These are phyloP conservation scores for Turdus rufiventris DNA, from an alignment of 2,113 vertebrate genomes.

Conservation along the genomic window DNA sequence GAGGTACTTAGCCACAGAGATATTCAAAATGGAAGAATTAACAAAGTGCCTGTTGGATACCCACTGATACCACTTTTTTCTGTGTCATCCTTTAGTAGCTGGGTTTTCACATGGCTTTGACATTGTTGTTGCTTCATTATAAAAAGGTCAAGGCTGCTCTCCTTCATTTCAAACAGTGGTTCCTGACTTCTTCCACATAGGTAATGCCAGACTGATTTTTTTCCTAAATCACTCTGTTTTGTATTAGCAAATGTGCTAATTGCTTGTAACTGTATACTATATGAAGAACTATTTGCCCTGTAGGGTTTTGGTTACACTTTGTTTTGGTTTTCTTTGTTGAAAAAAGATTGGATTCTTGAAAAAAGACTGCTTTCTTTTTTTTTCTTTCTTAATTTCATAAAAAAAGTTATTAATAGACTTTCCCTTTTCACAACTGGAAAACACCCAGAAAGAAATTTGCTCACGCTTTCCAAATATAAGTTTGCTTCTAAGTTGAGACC, in stretches of 20 bases:
- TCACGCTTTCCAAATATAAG: constrained; percentile 22
- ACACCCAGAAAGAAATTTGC: neutral
- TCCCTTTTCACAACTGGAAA: constrained; percentile 31
- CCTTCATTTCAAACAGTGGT: neutral
- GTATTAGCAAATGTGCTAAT: neutral
- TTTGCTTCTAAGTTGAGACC: neutral
- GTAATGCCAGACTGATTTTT: neutral
- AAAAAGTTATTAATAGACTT: constrained; percentile 27
- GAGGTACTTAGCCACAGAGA: neutral
- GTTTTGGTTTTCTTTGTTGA: neutral
- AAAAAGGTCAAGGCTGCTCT: neutral
- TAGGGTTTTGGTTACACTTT: neutral
- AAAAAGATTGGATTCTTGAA: neutral
- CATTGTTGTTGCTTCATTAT: neutral
- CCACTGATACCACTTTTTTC: neutral
- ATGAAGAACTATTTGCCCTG: neutral
- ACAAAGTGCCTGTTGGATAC: neutral
- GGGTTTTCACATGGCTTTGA: neutral
- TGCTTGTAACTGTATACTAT: neutral
- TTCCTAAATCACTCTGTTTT: neutral
- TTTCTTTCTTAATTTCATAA: neutral
- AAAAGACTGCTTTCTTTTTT: neutral
- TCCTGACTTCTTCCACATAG: neutral
- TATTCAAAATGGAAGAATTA: neutral
- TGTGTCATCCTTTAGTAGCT: neutral